Conservation (phyloP, 37 sponge, comb jelly and placozoan species). For the Lycopodina hypogea region DNA sequence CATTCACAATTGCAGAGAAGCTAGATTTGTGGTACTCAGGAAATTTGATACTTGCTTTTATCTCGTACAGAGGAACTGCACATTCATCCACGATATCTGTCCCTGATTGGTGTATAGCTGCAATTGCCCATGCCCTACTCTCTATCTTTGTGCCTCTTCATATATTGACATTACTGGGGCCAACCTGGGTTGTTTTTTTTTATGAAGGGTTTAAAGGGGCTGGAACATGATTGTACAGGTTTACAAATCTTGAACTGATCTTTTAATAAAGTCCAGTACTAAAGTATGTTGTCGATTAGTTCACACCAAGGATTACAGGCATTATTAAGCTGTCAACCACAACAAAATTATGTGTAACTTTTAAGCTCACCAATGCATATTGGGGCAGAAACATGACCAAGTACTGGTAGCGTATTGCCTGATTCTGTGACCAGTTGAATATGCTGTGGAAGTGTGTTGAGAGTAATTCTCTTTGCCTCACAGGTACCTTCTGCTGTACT, state of each 20-base stretch:
- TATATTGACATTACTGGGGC: not conserved
- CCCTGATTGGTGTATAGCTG: not conserved
- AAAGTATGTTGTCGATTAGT: too few species aligned
- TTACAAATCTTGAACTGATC: too few species aligned
- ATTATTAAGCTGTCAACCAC: slow-evolving; percentile 47
- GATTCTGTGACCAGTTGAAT: slow-evolving; percentile 46
- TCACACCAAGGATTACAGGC: slow-evolving; percentile 52
- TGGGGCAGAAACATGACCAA: not conserved
- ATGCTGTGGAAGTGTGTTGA: slow-evolving; percentile 14
- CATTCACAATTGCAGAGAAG: not conserved
- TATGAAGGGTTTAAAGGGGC: not conserved
- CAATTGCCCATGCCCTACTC: slow-evolving; percentile 11
- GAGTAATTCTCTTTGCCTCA: not conserved
- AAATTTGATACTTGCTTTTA: not conserved
- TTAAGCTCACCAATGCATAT: slow-evolving; percentile 16
- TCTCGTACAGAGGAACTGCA: slow-evolving; percentile 14
- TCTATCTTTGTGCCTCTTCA: not conserved
- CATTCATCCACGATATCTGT: slow-evolving; percentile 40
- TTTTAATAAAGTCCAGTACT: too few species aligned
- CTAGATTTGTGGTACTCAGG: slow-evolving; percentile 5
- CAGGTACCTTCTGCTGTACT: not conserved
- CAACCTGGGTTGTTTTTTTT: not conserved
- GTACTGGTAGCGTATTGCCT: slow-evolving; percentile 33
- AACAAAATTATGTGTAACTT: slow-evolving; percentile 32
- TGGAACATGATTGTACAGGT: too few species aligned